phyloP scores from a whole-genome alignment of 2,797 vertebrate species.

The Miopithecus talapoin region DNA sequence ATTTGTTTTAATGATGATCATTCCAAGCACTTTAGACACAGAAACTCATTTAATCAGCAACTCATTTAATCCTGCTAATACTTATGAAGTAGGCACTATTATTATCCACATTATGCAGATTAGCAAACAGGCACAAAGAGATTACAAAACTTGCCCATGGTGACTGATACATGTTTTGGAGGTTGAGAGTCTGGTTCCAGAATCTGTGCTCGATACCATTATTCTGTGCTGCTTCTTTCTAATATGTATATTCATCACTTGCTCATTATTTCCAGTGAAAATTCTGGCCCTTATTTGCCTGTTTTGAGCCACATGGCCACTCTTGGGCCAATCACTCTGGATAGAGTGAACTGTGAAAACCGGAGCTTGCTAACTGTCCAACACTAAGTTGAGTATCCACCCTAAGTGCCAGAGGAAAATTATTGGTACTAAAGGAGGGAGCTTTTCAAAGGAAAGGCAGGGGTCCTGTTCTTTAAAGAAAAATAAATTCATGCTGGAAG shows the following conservation, averaged over 20 bases:
- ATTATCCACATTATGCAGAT: background rate
- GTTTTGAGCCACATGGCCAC: fast-evolving
- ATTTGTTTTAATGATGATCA: background rate
- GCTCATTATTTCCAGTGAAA: background rate
- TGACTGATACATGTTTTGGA: background rate
- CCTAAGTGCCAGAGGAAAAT: background rate
- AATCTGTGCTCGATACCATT: background rate
- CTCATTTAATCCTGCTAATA: background rate
- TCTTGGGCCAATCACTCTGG: background rate
- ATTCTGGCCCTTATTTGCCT: background rate
- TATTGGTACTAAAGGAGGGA: background rate
- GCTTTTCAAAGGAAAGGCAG: background rate
- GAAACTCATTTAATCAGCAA: background rate
- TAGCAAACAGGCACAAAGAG: background rate
- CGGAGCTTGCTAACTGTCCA: background rate
- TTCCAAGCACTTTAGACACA: background rate
- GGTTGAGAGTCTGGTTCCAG: background rate
- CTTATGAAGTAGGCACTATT: background rate
- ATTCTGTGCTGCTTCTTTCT: background rate
- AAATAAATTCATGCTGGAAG: background rate
- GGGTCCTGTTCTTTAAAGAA: background rate
- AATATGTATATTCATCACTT: background rate
- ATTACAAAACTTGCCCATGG: background rate
- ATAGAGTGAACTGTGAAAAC: background rate
- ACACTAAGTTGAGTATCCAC: background rate